Percentiles rank a stretch among this genome's conserved stretches.
Evolutionary conservation across 2,888 invertebrate species (phyloP).

Genomic region (Spisula subtruncata): DNA sequence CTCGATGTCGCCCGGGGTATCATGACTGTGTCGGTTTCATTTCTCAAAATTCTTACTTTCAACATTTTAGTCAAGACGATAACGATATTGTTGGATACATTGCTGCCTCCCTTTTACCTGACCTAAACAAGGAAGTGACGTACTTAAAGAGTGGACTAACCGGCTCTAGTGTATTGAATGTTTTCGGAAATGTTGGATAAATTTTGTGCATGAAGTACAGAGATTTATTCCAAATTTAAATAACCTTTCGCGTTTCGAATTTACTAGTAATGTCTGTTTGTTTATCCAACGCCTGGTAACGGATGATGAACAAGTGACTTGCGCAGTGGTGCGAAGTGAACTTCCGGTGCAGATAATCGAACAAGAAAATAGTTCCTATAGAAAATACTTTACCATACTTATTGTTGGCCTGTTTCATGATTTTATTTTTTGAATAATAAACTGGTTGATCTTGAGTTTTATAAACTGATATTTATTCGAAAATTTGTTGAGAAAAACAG

Average conservation of each 20-base stretch:
- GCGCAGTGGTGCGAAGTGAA: constrained; percentile 78
- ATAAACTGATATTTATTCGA: not conserved
- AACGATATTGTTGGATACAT: not conserved
- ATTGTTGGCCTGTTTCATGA: not conserved
- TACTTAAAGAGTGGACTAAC: constrained; percentile 8
- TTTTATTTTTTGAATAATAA: not conserved
- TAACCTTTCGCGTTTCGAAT: not conserved
- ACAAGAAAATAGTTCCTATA: constrained; percentile 52
- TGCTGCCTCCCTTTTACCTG: not conserved
- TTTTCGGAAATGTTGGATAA: constrained; percentile 1
- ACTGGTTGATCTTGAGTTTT: not conserved
- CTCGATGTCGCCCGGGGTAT: too few relatives aligned
- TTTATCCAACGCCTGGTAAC: constrained; percentile 77
- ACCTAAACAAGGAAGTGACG: constrained; percentile 21
- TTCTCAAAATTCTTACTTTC: too few relatives aligned
- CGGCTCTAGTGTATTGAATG: not conserved
- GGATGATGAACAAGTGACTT: constrained; percentile 79
- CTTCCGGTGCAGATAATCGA: constrained; percentile 74
- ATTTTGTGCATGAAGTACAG: not conserved
- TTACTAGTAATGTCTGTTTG: constrained; percentile 17
- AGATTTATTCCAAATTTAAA: constrained; percentile 1
- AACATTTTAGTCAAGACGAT: not conserved
- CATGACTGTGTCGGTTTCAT: too few relatives aligned
- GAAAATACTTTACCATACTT: not conserved
- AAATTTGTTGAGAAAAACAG: not conserved